Base-by-base conservation (phyloP, 1,140 invertebrate genomes). In the Cepaea nemoralis region DNA sequence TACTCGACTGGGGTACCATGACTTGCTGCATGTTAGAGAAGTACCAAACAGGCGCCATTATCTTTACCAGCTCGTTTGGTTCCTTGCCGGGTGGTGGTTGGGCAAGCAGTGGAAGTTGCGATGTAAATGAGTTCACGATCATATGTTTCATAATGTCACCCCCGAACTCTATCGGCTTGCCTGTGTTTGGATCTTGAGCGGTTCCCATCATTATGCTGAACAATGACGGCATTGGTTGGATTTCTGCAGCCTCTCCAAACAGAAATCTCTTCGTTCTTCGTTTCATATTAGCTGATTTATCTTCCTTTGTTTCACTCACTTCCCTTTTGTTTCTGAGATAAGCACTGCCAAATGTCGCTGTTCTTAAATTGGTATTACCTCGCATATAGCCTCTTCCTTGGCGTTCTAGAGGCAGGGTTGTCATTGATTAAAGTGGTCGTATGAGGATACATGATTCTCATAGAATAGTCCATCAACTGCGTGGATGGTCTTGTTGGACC, bases 151-250 rank as follows among this genome's bases (percentile, higher is more conserved):
- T 74, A 8, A 31, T 6, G 37, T 74, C 71, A 5, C 71, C 71
- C 22, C 71, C 71, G 33, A 74, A 74, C 71, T 74, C 71, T 31
- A 74, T 48, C 37, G 8, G 42, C 37, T 74, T 74, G 5, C 71
- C 71, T 16, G 67, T 37, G 71, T 74, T 74, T 42, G 71, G 71
- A 48, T 74, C 71, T 24, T 10, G 8, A 37, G 71, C 71, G 2
- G 71, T 74, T 2, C 71, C 71, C 71, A 74, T 74, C 39, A 74
- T 14, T 14, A 74, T 74, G 37, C 71, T 48, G 35, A 74, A 31
- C 27, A 74, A 40, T 1, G 71, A 48, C 37, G 37, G 37, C 37
- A 40, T 27, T 16, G 71, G 14, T 48, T 37, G 71, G 16, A n/a
- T 33, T 48, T 39, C 71, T 6, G 37, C 71, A 31, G 37, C 39